A percentile compares a stretch with the other conserved stretches of the same genome.
Evolutionary conservation across 64 coral and sea anemone species (phyloP).

Genomic region (Acropora tenuis): DNA sequence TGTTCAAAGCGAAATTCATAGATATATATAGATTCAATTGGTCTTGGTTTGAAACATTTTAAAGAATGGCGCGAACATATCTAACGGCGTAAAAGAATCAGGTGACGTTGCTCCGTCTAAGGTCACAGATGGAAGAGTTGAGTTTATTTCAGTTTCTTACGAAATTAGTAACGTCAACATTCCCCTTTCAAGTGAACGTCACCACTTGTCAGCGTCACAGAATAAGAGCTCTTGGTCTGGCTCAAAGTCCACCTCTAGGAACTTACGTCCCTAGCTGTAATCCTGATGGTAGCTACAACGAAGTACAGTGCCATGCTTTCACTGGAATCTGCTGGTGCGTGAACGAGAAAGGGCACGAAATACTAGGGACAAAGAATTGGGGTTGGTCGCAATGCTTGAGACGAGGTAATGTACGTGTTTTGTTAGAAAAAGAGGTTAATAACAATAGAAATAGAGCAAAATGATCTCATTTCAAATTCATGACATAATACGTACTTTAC

Average conservation of each 20-base stretch:
- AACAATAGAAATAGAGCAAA: background rate
- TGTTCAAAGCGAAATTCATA: too few species aligned
- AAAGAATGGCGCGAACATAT: too few species aligned
- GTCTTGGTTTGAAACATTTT: too few species aligned
- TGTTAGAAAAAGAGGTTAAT: background rate
- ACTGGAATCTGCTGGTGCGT: slow-evolving; percentile 86
- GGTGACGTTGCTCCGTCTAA: too few species aligned
- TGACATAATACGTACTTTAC: too few species aligned
- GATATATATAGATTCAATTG: too few species aligned
- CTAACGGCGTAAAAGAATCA: too few species aligned
- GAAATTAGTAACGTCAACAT: background rate
- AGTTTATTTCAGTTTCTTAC: background rate
- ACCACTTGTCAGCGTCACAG: slow-evolving; percentile 53
- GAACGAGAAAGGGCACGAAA: slow-evolving; percentile 65
- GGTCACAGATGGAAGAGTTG: background rate
- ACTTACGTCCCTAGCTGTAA: slow-evolving; percentile 71
- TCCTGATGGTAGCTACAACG: slow-evolving; percentile 58
- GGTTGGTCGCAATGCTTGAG: slow-evolving; percentile 35
- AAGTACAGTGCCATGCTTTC: slow-evolving; percentile 62
- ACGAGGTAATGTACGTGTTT: slow-evolving; percentile 13
- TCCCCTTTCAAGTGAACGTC: slow-evolving; percentile 33
- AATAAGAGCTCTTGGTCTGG: slow-evolving; percentile 36
- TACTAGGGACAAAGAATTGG: slow-evolving; percentile 66
- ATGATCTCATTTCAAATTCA: too few species aligned
- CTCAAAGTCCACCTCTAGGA: slow-evolving; percentile 30